Conservation (phyloP, 2,113 vertebrate genomes). For the Amblyopsis rosae region DNA sequence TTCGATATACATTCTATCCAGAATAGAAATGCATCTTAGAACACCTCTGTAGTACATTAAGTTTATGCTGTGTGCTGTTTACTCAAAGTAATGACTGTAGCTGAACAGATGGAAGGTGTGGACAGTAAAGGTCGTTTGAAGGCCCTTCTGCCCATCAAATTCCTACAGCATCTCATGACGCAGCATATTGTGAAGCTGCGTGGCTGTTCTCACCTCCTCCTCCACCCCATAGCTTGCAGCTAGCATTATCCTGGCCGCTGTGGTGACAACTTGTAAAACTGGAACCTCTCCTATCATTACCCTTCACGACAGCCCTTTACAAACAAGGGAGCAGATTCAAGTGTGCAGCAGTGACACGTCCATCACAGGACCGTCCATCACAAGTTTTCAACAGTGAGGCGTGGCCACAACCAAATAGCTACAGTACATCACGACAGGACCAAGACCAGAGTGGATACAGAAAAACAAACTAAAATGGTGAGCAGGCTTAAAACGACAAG, state of each 20-base stretch:
- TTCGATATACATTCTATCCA: no score
- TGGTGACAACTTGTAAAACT: constrained; percentile 29
- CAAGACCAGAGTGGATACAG: no score
- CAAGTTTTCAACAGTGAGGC: constrained; percentile 8
- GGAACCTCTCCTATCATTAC: constrained; percentile 42
- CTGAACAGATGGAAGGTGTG: constrained; percentile 9
- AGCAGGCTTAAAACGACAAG: no score
- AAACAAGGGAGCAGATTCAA: not conserved
- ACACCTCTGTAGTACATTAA: constrained; percentile 4
- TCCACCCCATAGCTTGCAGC: not conserved
- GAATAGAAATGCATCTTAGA: not conserved
- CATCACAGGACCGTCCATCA: constrained; percentile 18
- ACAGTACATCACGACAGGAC: no score
- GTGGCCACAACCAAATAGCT: not conserved
- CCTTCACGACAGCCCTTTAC: constrained; percentile 38
- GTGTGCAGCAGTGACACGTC: not conserved
- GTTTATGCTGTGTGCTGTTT: not conserved
- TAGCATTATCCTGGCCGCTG: constrained; percentile 5
- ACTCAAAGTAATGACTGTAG: not conserved
- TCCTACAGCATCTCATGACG: constrained; percentile 43
- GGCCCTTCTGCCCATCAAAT: constrained; percentile 29
- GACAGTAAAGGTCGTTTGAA: constrained; percentile 38
- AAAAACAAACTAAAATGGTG: not conserved
- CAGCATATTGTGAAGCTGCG: constrained; percentile 33
- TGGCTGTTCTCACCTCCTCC: not conserved